Evolutionary conservation across 2,113 vertebrate species (phyloP), one percentile per base, ranked within the genome.

Genomic region (Corynorhinus townsendii): DNA sequence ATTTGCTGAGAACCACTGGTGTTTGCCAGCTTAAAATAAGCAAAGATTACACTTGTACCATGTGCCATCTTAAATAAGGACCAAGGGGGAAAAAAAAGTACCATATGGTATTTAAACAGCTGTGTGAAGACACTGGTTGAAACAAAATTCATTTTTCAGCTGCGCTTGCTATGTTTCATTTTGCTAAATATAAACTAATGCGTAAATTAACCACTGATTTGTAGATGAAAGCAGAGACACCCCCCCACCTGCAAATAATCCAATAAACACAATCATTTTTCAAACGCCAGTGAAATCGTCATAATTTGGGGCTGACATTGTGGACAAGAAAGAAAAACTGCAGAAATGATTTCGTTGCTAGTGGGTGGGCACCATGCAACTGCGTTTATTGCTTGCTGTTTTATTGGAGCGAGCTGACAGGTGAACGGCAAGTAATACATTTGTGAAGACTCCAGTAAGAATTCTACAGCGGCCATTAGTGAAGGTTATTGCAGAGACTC

Each of bases 121-220:
- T 96, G 96, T 90, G 90, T 94, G 92, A 95, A 92, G 75, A 92
- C 76, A 96, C 96, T 93, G 82, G 92, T 93, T 95, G 95, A 95
- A 95, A 91, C 90, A 88, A 90, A 80, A 95, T 94, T 96, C 92
- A 89, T 95, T 97, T 97, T 96, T 96, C 96, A 96, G 95, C 54
- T 84, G 95, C 94, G 96, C 96, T 96, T 81, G 91, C 97, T 97
- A 98, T 94, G 88, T 91, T 98, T 97, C 86, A 97, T 98, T 98
- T 98, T 98, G 97, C 76, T 94, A 95, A 98, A 96, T 94, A 94
- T 82, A 98, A 98, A 97, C 95, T 95, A 90, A 66, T 90, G 54
- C 66, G 92, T 97, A 98, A 99, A 97, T 96, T 98, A 96, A 97
- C 83, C 97, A 94, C 87, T 98, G 98, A 98, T 98, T 98, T 98